A percentile compares a stretch with the other conserved stretches of the same genome.
Evolutionary conservation across 2,888 invertebrate species (phyloP).

Genomic region (Dorcus hopei): DNA sequence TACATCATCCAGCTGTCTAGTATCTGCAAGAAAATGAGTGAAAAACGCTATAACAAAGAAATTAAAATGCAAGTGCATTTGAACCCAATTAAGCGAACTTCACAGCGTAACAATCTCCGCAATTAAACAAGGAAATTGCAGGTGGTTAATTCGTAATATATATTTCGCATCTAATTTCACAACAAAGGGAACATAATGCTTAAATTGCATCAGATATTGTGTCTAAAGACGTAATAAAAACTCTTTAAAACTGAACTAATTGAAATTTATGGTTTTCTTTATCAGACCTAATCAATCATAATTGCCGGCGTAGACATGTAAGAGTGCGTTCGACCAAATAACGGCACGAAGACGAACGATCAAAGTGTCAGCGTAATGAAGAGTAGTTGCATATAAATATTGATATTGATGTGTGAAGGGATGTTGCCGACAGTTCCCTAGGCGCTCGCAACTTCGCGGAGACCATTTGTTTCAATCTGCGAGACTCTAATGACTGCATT

Average conservation of each 20-base stretch:
- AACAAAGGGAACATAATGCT: not conserved
- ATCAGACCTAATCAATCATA: conserved; percentile 39
- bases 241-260: conserved; percentile 27
- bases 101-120: too few species aligned
- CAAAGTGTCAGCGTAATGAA: conserved; percentile 48
- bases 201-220: not conserved
- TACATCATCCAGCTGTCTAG: too few species aligned
- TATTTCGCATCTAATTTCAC: not conserved
- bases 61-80: too few species aligned
- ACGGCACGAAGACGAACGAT: conserved; percentile 37
- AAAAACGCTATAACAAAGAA: too few species aligned
- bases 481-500: conserved; percentile 42
- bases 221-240: conserved; percentile 16
- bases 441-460: conserved; percentile 31
- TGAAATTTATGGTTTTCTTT: conserved; percentile 36
- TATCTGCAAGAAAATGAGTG: too few species aligned
- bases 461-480: conserved; percentile 56
- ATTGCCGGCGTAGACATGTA: conserved; percentile 30
- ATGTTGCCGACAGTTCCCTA: conserved; percentile 50
- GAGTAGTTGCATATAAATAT: conserved; percentile 48
- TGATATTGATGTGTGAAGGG: conserved; percentile 54
- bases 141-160: too few species aligned
- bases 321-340: conserved; percentile 26
- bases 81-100: too few species aligned
- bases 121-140: too few species aligned